These are phyloP conservation scores for Andricus quercusramuli DNA, from an alignment of 2,888 invertebrate genomes.

Conservation along the genomic window DNA sequence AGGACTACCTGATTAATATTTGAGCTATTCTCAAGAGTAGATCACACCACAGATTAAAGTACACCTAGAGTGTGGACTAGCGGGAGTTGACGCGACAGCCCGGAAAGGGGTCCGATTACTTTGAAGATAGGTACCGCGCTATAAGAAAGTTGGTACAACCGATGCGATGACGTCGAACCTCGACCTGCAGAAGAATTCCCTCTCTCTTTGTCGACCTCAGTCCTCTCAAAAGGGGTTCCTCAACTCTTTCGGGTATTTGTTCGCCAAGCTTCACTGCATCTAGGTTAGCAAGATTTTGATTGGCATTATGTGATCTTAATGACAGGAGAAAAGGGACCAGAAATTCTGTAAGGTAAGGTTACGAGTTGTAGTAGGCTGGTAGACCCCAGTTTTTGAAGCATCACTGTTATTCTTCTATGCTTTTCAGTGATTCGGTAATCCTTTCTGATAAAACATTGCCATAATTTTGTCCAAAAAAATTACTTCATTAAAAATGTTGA, in stretches of 20 bases:
- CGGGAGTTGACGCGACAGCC: constrained; percentile 60
- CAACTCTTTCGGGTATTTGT: constrained; percentile 3
- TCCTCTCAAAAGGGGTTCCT: not conserved
- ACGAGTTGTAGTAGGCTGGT: not conserved
- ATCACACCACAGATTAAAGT: constrained; percentile 54
- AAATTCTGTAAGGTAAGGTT: not conserved
- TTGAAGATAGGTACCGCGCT: constrained; percentile 32
- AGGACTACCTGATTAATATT: constrained; percentile 66
- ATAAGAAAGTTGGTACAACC: constrained; percentile 54
- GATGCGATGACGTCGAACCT: constrained; percentile 43
- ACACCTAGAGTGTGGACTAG: constrained; percentile 46
- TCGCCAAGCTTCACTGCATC: not conserved
- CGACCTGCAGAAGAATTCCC: not conserved
- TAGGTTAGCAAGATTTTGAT: constrained; percentile 25
- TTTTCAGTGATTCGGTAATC: not conserved
- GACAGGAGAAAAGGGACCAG: constrained; percentile 25
- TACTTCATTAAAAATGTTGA: not conserved
- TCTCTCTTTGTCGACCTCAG: not conserved
- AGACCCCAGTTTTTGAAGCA: not conserved
- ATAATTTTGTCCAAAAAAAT: not conserved
- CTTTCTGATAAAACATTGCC: constrained; percentile 13
- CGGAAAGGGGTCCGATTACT: constrained; percentile 65
- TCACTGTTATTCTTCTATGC: constrained; percentile 12
- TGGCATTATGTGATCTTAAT: constrained; percentile 34
- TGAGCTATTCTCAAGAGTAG: constrained; percentile 60